These are phyloP conservation scores for Notocelia uddmanniana DNA, from an alignment of 2,888 invertebrate genomes.

Conservation along the genomic window DNA sequence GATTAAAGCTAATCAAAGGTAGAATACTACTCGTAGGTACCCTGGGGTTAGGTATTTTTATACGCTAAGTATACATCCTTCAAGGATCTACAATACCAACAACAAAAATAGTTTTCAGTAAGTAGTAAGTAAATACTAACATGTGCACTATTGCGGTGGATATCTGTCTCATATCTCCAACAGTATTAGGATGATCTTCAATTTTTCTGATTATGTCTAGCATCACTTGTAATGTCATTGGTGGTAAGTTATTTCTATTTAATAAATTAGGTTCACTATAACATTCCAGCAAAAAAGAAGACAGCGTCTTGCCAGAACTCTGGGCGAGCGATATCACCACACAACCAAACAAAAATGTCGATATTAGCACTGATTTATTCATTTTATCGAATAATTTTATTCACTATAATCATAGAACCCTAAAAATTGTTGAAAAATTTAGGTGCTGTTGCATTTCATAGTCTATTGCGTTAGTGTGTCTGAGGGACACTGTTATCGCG, in stretches of 20 bases:
- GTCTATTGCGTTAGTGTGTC: slow-evolving; percentile 30
- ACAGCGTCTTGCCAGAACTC: slow-evolving; percentile 46
- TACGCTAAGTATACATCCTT: too few relatives aligned
- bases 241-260: slow-evolving; percentile 85
- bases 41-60: too few relatives aligned
- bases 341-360: slow-evolving; percentile 22
- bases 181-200: slow-evolving; percentile 80
- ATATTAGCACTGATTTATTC: slow-evolving; percentile 12
- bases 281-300: slow-evolving; percentile 76
- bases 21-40: too few relatives aligned
- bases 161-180: slow-evolving; percentile 83
- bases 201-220: slow-evolving; percentile 88
- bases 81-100: neutral
- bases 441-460: slow-evolving; percentile 21
- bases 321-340: slow-evolving; percentile 37
- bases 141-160: slow-evolving; percentile 84
- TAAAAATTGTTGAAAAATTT: slow-evolving; percentile 11
- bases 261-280: slow-evolving; percentile 85
- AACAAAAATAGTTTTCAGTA: neutral
- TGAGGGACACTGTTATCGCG: slow-evolving; percentile 42
- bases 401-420: slow-evolving; percentile 16
- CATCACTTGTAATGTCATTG: slow-evolving; percentile 86
- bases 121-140: slow-evolving; percentile 61
- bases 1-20: too few relatives aligned
- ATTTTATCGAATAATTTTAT: slow-evolving; percentile 22